phyloP scores from a whole-genome alignment of 64 coral and sea anemone species.

The Anthopleura sola region DNA sequence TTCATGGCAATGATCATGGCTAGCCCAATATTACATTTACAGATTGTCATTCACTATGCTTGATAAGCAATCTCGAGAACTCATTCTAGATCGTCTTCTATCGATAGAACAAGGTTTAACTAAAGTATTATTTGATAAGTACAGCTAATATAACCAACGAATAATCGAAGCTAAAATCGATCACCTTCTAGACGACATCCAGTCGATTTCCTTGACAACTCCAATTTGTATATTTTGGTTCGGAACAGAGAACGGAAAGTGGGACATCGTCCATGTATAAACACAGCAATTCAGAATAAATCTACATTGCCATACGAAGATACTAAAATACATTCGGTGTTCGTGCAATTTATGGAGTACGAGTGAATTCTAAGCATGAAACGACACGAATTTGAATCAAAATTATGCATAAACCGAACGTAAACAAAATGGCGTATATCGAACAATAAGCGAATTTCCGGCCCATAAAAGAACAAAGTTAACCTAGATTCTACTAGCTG shows the following conservation, averaged over 20 bases:
- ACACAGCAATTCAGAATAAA: not conserved
- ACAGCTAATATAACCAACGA: not conserved
- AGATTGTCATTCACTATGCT: too few relatives aligned
- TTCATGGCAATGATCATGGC: too few relatives aligned
- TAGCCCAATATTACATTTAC: too few relatives aligned
- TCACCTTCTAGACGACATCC: not conserved
- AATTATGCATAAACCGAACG: constrained; percentile 14
- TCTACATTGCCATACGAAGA: not conserved
- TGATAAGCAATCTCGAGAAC: too few relatives aligned
- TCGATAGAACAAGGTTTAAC: not conserved
- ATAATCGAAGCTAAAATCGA: not conserved
- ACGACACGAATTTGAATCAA: not conserved
- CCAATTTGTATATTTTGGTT: not conserved
- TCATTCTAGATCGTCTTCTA: not conserved
- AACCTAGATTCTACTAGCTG: not conserved
- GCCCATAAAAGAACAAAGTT: constrained; percentile 21
- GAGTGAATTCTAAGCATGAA: not conserved
- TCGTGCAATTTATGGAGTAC: not conserved
- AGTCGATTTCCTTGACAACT: constrained; percentile 10
- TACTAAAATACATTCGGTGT: not conserved
- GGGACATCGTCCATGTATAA: not conserved
- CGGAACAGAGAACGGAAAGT: not conserved
- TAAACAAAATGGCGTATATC: constrained; percentile 22
- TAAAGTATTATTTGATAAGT: not conserved
- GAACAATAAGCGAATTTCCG: constrained; percentile 22